phyloP scores from a whole-genome alignment of 1,140 invertebrate species.

The Cheumatopsyche charites region DNA sequence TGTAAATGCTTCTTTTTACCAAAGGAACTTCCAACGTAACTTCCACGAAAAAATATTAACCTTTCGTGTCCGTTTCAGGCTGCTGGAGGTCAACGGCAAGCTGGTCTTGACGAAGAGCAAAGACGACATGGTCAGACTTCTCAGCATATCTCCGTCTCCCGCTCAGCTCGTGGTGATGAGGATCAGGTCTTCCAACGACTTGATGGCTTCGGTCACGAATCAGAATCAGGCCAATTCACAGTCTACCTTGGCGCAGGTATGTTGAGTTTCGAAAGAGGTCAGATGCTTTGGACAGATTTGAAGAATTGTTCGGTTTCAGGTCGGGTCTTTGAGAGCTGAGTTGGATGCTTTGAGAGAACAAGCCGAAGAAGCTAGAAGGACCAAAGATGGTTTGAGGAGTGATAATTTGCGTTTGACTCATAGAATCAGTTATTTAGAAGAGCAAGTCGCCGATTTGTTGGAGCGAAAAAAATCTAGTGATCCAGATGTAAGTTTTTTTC shows the following conservation, averaged over 20 bases:
- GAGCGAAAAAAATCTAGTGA: conserved; percentile 51
- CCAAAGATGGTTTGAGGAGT: conserved; percentile 68
- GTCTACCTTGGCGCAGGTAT: conserved; percentile 46
- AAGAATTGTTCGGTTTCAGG: conserved; percentile 43
- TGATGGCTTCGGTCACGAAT: conserved; percentile 58
- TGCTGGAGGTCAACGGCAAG: conserved; percentile 85
- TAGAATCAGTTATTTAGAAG: conserved; percentile 86
- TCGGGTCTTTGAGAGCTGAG: conserved; percentile 61
- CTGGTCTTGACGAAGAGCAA: conserved; percentile 70
- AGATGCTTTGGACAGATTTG: background rate
- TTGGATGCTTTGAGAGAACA: conserved; percentile 62
- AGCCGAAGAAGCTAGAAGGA: conserved; percentile 67
- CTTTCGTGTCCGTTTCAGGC: conserved; percentile 60
- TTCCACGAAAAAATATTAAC: background rate
- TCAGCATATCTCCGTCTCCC: conserved; percentile 54
- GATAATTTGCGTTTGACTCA: conserved; percentile 86
- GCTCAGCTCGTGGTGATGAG: conserved; percentile 65
- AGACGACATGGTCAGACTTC: conserved; percentile 71
- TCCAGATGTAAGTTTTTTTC: conserved; percentile 37
- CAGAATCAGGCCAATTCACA: conserved; percentile 50
- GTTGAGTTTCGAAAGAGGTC: conserved; percentile 1
- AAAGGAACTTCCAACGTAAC: background rate
- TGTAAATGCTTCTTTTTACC: background rate
- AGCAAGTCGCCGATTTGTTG: conserved; percentile 78
- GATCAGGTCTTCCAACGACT: conserved; percentile 57